phyloP scores from a whole-genome alignment of 1,140 invertebrate genomes.

The Carposina sasakii region DNA sequence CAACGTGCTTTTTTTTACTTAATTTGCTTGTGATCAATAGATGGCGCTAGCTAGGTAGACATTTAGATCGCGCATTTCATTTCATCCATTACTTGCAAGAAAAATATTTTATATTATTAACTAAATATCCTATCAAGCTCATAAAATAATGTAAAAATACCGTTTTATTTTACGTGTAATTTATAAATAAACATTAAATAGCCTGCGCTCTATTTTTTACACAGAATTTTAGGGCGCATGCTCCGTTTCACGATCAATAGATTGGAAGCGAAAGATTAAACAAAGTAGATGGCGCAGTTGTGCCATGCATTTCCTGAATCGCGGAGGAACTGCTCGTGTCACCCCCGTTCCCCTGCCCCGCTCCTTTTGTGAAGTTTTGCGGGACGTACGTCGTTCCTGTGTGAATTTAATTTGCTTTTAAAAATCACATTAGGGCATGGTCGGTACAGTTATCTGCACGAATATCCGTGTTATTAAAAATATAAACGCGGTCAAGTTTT shows the following conservation, averaged over 20 bases:
- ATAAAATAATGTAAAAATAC: too few species aligned
- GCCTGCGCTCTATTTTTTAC: too few species aligned
- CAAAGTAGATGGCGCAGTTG: slow-evolving; percentile 38
- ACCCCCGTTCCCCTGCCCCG: slow-evolving; percentile 41
- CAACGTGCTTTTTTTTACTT: too few species aligned
- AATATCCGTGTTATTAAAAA: slow-evolving; percentile 62
- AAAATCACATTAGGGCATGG: slow-evolving; percentile 67
- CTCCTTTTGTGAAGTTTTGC: slow-evolving; percentile 67
- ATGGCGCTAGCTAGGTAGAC: too few species aligned
- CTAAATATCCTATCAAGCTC: too few species aligned
- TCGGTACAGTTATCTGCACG: slow-evolving; percentile 58
- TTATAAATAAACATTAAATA: too few species aligned
- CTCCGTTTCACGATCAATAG: slow-evolving; percentile 34
- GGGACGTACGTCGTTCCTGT: slow-evolving; percentile 53
- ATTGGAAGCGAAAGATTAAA: slow-evolving; percentile 23
- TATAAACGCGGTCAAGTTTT: slow-evolving; percentile 65
- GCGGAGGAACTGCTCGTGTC: too few species aligned
- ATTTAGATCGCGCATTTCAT: too few species aligned
- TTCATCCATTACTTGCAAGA: too few species aligned
- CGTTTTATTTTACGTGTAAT: too few species aligned
- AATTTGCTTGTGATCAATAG: too few species aligned
- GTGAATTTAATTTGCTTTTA: slow-evolving; percentile 39
- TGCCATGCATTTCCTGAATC: slow-evolving; percentile 13
- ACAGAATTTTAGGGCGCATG: slow-evolving; percentile 41
- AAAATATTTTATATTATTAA: too few species aligned